phyloP scores from a whole-genome alignment of 2,113 vertebrate genomes.

The Procavia capensis region DNA sequence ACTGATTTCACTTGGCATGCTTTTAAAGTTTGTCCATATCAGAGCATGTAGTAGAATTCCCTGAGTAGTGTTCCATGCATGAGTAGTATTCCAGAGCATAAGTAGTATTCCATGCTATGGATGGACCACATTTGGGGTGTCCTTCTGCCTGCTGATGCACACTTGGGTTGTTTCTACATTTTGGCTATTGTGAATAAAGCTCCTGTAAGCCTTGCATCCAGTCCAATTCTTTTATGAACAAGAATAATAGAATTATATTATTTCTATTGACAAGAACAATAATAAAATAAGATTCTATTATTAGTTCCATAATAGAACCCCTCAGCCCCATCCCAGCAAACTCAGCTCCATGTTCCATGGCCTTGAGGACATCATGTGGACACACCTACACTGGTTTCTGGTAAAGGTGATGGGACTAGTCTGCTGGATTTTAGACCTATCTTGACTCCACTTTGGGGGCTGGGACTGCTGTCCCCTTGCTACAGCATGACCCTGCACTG shows the following conservation, averaged over 20 bases:
- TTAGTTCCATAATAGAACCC: not conserved
- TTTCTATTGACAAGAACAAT: no score
- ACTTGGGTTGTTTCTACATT: no score
- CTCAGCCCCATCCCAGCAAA: not conserved
- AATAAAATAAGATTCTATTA: no score
- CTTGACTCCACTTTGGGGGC: fast-evolving
- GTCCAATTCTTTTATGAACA: no score
- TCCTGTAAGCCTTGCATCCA: no score
- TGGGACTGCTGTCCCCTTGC: not conserved
- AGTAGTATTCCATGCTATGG: not conserved
- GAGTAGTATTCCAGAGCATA: not conserved
- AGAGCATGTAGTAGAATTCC: no score
- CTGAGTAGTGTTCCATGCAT: not conserved
- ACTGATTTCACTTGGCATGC: not conserved
- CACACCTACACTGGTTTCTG: not conserved
- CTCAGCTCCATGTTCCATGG: not conserved
- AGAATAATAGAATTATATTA: no score
- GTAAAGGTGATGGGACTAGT: fast-evolving
- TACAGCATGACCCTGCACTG: not conserved
- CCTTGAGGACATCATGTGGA: no score
- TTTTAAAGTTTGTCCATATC: no score
- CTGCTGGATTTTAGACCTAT: no score
- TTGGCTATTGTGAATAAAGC: no score
- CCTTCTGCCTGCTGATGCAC: no score
- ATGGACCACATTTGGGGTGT: not conserved